Conservation (phyloP, 2,113 vertebrate species). For the Chelonoidis abingdonii region DNA sequence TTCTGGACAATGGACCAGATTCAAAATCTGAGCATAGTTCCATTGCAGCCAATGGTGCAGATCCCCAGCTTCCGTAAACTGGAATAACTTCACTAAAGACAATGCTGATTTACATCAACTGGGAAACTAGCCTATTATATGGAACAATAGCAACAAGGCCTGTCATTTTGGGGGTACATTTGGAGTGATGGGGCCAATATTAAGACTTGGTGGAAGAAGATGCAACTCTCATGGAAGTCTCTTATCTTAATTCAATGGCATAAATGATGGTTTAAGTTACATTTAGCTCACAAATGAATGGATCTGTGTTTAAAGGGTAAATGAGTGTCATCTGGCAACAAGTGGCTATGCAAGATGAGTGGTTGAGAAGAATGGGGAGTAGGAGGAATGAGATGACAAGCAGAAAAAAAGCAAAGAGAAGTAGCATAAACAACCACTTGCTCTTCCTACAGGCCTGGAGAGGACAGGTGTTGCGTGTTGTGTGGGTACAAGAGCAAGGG, state of each 20-base stretch:
- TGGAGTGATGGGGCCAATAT: accelerated
- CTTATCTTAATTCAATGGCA: background rate
- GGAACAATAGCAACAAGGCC: accelerated
- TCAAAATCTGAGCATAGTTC: background rate
- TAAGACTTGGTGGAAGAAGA: background rate
- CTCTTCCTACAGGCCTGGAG: background rate
- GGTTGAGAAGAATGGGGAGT: background rate
- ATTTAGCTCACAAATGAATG: background rate
- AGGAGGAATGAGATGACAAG: background rate
- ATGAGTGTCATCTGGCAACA: background rate
- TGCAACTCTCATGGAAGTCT: background rate
- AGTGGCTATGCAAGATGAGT: background rate
- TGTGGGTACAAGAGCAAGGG: background rate
- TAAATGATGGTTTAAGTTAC: background rate
- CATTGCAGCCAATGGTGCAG: background rate
- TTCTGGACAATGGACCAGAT: background rate
- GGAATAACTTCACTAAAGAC: background rate
- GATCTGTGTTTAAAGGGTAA: background rate
- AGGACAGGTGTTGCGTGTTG: background rate
- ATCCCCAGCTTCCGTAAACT: background rate
- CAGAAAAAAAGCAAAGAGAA: background rate
- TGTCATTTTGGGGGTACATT: background rate
- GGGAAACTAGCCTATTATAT: background rate
- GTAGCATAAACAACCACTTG: accelerated
- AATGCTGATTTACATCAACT: background rate